Percentiles rank a stretch among this genome's conserved stretches.
phyloP scores from a whole-genome alignment of 2,888 invertebrate genomes.

The Aphidius colemani region DNA sequence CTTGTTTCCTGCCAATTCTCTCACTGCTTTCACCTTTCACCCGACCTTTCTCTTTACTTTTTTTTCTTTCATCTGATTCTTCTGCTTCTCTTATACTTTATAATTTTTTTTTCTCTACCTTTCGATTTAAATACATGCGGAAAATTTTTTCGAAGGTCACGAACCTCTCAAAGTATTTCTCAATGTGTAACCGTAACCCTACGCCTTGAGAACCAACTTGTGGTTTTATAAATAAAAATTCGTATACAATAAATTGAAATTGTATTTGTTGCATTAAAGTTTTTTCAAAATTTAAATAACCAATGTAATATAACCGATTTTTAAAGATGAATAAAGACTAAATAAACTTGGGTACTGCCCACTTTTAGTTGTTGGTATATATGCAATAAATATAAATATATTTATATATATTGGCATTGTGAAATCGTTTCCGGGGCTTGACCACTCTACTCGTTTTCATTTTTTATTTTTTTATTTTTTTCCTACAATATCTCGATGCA shows the following conservation, averaged over 20 bases:
- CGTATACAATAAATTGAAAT: no score
- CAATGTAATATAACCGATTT: conserved; percentile 39
- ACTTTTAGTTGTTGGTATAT: conserved; percentile 18
- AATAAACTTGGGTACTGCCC: conserved; percentile 17
- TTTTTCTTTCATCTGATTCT: conserved; percentile 17
- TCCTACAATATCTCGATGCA: not conserved
- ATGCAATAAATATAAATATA: conserved; percentile 16
- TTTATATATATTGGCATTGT: conserved; percentile 24
- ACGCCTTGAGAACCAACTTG: conserved; percentile 55
- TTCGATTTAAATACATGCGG: conserved; percentile 41
- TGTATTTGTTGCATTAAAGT: not conserved
- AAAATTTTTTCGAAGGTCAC: conserved; percentile 38
- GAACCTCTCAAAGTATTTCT: conserved; percentile 11
- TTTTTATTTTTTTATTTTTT: not conserved
- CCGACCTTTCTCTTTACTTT: conserved; percentile 17
- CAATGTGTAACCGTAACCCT: conserved; percentile 50
- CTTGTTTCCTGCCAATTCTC: conserved; percentile 52
- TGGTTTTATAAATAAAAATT: no score
- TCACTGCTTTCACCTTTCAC: conserved; percentile 17
- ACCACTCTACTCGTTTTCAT: conserved; percentile 13
- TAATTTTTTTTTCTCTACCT: conserved; percentile 19
- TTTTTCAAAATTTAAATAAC: conserved; percentile 33
- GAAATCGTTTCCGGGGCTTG: conserved; percentile 29
- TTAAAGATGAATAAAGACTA: conserved; percentile 5
- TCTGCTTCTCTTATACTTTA: conserved; percentile 27